Base-by-base conservation (phyloP, 2,797 vertebrate genomes). In the Peromyscus aztecus region DNA sequence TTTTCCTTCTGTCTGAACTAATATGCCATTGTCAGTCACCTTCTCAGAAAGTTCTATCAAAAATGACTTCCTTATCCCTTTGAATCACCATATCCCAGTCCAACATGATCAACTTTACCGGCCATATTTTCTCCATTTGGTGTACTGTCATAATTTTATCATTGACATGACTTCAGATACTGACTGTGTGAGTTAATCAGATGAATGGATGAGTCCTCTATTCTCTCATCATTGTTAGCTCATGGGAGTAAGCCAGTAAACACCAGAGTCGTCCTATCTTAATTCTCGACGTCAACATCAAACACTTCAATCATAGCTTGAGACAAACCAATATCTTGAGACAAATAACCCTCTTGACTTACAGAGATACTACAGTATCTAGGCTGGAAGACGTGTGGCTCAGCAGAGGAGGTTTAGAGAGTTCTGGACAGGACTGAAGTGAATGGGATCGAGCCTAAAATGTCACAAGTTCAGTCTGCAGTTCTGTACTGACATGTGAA, bases 391-490 rank as follows among this genome's bases (percentile, higher is more conserved):
- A 16, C 29, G 12, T 63, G 31, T 80, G 27, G 23, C 86, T 81
- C 59, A 80, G 37, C 57, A 93, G 24, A 13, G 24, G 17, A 8
- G 67, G 12, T 69, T 6, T 65, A 40, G 73, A 90, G 57, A 80
- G 2, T 92, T 80, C 24, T 78, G 11, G 75, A 95, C 21, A 82
- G 29, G 82, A 78, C 87, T 92, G 37, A 95, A 78, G n/a, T 19
- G 80, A 84, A 90, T 43, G 81, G 61, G 24, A 37, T 63, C 17
- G 88, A 85, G 69, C 7, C 14, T 87, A 40, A 91, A 76, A 59
- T 1, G 29, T 63, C 23, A n/a, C 12, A 76, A 93, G 69, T 17
- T 65, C 59, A 88, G 71, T 29, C 24, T 80, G 94, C 55, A 85
- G 21, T 67, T 86, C 73, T 80, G 31, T 55, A 19, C 17, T 76